A percentile compares a stretch with the other conserved stretches of the same genome.
Evolutionary conservation across 1,140 invertebrate species (phyloP).

Genomic region (Hylaeus anthracinus): DNA sequence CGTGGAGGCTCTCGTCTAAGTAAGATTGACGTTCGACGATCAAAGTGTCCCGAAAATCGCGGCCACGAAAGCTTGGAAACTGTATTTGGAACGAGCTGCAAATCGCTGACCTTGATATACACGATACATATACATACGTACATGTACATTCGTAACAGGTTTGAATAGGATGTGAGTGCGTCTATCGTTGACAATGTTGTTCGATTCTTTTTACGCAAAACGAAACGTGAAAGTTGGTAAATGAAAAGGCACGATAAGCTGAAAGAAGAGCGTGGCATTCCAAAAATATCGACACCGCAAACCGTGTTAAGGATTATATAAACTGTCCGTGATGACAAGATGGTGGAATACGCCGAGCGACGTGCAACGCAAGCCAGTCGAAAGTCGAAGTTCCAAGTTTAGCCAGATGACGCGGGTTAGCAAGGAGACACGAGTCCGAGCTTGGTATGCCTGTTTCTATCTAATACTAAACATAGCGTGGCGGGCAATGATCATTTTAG

Average conservation of each 20-base stretch:
- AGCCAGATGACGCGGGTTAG: constrained; percentile 46
- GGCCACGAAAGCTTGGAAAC: too few relatives aligned
- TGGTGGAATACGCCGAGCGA: not conserved
- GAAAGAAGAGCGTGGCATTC: constrained; percentile 13
- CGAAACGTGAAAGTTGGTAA: not conserved
- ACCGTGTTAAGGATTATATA: constrained; percentile 19
- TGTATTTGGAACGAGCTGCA: too few relatives aligned
- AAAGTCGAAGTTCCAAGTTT: constrained; percentile 51
- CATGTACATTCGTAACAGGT: too few relatives aligned
- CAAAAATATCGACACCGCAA: constrained; percentile 14
- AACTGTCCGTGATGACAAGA: constrained; percentile 10
- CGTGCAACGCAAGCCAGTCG: constrained; percentile 27
- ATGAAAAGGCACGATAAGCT: not conserved
- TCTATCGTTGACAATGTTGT: too few relatives aligned
- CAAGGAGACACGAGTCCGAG: constrained; percentile 14
- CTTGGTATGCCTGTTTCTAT: constrained; percentile 30
- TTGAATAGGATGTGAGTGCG: too few relatives aligned
- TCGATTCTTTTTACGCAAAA: not conserved
- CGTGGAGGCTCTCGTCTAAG: not conserved
- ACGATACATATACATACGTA: too few relatives aligned
- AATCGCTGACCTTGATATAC: not conserved
- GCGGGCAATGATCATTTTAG: constrained; percentile 23
- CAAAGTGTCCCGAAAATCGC: too few relatives aligned
- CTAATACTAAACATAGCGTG: constrained; percentile 43
- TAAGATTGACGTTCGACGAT: not conserved